A percentile compares a stretch with the other conserved stretches of the same genome.
Conservation (phyloP, 2,888 invertebrate genomes). For the Yponomeuta plumbellus region DNA sequence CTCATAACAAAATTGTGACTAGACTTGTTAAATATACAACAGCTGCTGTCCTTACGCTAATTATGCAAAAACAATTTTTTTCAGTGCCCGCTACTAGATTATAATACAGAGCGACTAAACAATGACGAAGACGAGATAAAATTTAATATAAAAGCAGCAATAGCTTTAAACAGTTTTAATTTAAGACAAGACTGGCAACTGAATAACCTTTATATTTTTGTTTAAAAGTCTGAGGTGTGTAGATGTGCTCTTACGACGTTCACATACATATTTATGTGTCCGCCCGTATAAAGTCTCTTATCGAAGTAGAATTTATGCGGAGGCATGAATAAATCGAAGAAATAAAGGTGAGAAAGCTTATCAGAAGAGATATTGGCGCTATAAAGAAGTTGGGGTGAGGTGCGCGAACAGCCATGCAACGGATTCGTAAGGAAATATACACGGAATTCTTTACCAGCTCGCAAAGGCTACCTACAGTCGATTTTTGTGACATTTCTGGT, state of each 20-base stretch:
- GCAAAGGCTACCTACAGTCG: neutral
- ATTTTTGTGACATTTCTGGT: neutral
- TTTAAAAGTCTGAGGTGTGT: no score
- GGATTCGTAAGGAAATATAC: neutral
- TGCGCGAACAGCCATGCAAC: neutral
- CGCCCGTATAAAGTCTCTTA: conserved; percentile 32
- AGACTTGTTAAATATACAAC: no score
- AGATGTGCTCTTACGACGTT: neutral
- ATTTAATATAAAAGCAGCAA: no score
- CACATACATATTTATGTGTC: neutral
- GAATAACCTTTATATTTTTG: no score
- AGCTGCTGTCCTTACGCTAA: no score
- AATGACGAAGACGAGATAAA: no score
- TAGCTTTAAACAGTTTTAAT: no score
- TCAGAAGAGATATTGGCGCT: conserved; percentile 60
- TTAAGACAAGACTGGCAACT: no score
- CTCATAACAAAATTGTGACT: no score
- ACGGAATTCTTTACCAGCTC: neutral
- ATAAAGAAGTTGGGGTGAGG: conserved; percentile 54
- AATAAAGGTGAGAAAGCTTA: conserved; percentile 61
- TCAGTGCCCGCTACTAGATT: no score
- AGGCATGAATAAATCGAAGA: conserved; percentile 69
- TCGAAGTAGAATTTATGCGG: conserved; percentile 56
- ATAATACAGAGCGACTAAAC: no score
- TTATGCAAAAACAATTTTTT: no score